Conservation (phyloP, 2,797 vertebrate genomes). For the Furcifer pardalis region DNA sequence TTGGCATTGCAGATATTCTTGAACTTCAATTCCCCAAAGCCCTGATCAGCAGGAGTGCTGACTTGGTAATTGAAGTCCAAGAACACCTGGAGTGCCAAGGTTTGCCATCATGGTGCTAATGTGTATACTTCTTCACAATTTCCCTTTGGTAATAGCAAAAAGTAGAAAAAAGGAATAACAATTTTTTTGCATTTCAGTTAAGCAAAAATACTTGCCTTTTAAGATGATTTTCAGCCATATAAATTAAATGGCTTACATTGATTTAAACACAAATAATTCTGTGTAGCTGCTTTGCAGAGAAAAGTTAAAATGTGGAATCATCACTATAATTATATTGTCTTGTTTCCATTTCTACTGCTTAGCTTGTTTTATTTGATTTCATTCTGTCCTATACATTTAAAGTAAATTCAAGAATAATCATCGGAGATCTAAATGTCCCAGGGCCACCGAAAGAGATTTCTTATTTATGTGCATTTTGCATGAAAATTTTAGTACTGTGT, state of each 20-base stretch:
- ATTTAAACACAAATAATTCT: not conserved
- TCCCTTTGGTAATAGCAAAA: not conserved
- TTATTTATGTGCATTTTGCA: not conserved
- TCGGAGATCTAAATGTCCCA: not conserved
- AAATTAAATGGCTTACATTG: not conserved
- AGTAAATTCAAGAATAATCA: not conserved
- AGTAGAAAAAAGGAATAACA: not conserved
- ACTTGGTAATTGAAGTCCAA: no score
- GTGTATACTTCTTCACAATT: not conserved
- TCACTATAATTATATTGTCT: not conserved
- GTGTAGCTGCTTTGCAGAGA: not conserved
- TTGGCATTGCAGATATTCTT: no score
- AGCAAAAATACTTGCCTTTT: not conserved
- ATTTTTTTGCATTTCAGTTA: slow-evolving; percentile 4
- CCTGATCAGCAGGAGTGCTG: no score
- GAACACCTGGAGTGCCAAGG: no score
- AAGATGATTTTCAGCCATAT: slow-evolving; percentile 3
- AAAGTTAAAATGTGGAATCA: not conserved
- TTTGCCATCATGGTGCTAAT: no score
- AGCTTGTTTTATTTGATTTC: not conserved
- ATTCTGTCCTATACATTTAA: not conserved
- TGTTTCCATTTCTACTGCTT: not conserved
- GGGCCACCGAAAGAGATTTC: not conserved
- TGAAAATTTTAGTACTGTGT: not conserved
- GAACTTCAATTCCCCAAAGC: no score